A percentile compares a stretch with the other conserved stretches of the same genome.
phyloP scores from a whole-genome alignment of 2,113 vertebrate genomes.

The Pogona vitticeps region DNA sequence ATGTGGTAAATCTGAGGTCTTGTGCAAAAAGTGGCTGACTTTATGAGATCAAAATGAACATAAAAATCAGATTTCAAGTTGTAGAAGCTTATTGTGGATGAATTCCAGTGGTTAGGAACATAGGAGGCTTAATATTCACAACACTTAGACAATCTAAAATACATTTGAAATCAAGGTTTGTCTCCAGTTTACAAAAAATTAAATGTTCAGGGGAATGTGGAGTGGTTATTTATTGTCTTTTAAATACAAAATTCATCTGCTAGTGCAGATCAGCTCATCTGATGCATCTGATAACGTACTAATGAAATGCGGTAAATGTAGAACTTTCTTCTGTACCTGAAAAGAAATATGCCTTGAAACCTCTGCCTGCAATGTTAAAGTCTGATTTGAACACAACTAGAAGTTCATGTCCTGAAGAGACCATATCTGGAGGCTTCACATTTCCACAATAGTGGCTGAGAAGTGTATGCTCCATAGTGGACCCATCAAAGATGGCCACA shows the following conservation, averaged over 20 bases:
- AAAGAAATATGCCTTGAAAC: constrained; percentile 94
- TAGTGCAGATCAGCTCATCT: neutral
- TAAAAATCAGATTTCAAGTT: neutral
- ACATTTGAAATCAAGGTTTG: neutral
- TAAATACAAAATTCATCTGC: neutral
- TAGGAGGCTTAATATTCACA: neutral
- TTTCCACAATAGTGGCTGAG: constrained; percentile 88
- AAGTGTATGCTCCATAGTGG: constrained; percentile 70
- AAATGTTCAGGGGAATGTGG: neutral
- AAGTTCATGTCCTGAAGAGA: constrained; percentile 84
- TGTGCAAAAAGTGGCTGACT: neutral
- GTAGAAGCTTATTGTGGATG: neutral
- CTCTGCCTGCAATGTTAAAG: constrained; percentile 94
- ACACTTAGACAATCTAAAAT: neutral
- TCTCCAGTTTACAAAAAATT: neutral
- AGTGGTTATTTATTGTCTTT: neutral
- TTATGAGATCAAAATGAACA: neutral
- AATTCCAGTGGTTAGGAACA: neutral
- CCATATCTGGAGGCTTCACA: constrained; percentile 75
- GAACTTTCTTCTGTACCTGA: constrained; percentile 78
- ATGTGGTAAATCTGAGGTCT: neutral
- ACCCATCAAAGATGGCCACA: constrained; percentile 87
- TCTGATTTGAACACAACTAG: constrained; percentile 94
- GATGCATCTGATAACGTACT: neutral
- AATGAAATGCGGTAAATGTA: neutral